Evolutionary conservation across 2,888 invertebrate genomes (phyloP), one percentile per base, ranked within the genome.

Genomic region (Chrysolina americana): DNA sequence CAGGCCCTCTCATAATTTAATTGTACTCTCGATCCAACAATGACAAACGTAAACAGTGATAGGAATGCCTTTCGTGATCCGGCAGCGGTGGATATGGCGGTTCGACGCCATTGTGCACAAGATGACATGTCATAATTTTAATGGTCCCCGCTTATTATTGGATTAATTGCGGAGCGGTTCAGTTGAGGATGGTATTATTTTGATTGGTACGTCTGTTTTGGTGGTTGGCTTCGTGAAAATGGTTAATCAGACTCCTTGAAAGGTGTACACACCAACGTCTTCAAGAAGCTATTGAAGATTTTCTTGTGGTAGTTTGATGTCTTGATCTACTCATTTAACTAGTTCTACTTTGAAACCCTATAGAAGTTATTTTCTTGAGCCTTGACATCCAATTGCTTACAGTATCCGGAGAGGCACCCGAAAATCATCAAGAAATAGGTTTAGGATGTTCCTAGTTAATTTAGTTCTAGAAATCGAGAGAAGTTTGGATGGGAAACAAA

Each of bases 71-170:
- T 73, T 71, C 56, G 71, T 56, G 47, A 71, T 44, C 36, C 59
- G 28, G 8, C 5, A 11, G 59, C 36, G 59, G 59, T n/a, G 59
- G n/a, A 59, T 59, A 59, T 59, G 59, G 59, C 28, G 23, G 36
- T 59, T 59, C 28, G 23, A 59, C 28, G 59, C 59, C 59, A 59
- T 69, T 73, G 70, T 70, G 65, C 56, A 71, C 71, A 73, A 76
- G 73, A 76, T 73, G 76, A 73, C 73, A 62, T 63, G 71, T 76
- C 76, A 76, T 71, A 73, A 73, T 69, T 76, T 73, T 76, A 76
- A 73, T 76, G 73, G 65, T 65, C 68, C 41, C 65, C 56, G 65
- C 65, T 74, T 70, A 68, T 73, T 71, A 73, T 65, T 73, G 53
- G 48, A 59, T 70, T 75, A 75, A 72, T 75, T 72, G 70, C 36